Percentiles rank a stretch among this genome's conserved stretches.
Conservation (phyloP, 2,797 vertebrate species). For the Lateolabrax maculatus region DNA sequence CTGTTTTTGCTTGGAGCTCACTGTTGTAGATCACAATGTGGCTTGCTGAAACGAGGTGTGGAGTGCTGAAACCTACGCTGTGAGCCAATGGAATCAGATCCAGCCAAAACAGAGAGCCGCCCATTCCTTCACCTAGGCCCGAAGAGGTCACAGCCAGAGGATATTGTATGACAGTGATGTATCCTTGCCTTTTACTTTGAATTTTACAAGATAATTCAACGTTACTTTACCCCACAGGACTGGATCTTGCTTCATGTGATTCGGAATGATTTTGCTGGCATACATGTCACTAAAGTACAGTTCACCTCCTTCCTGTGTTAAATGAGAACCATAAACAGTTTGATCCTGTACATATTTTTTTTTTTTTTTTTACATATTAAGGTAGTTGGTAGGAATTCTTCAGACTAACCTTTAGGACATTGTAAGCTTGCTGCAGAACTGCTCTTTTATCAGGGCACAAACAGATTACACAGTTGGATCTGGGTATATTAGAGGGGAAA, state of each 20-base stretch:
- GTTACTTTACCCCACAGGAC: conserved; percentile 83
- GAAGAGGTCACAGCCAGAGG: not conserved
- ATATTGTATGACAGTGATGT: not conserved
- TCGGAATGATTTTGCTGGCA: conserved; percentile 80
- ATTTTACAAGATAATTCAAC: not conserved
- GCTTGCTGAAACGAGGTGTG: conserved; percentile 77
- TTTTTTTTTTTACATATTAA: not conserved
- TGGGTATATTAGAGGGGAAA: conserved; percentile 11
- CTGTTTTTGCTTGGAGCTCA: conserved; percentile 81
- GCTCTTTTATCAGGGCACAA: conserved; percentile 84
- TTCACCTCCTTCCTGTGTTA: conserved; percentile 83
- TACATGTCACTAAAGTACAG: conserved; percentile 87
- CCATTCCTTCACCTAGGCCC: conserved; percentile 84
- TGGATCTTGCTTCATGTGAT: conserved; percentile 81
- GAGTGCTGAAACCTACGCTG: conserved; percentile 82
- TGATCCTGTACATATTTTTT: not conserved
- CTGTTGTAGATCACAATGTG: conserved; percentile 74
- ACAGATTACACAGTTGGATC: conserved; percentile 87
- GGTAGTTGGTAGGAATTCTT: not conserved
- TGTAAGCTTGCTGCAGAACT: conserved; percentile 81
- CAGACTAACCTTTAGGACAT: conserved; percentile 77
- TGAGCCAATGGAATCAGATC: conserved; percentile 81
- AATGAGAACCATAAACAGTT: not conserved
- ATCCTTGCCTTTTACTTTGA: not conserved
- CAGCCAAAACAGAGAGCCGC: conserved; percentile 82